Conservation (phyloP, 2,797 vertebrate genomes). For the Liparis tanakae region DNA sequence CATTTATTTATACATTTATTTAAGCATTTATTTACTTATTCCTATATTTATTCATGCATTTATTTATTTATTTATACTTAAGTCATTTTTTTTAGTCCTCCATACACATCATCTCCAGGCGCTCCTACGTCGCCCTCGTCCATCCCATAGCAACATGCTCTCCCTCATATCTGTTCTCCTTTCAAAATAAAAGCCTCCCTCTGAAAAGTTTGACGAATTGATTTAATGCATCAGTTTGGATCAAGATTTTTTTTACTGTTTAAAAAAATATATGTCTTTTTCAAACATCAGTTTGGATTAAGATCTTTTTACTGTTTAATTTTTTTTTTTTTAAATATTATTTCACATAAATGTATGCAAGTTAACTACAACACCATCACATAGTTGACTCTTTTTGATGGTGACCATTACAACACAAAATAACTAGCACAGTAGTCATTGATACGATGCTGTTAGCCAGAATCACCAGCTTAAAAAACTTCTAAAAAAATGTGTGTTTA, state of each 20-base stretch:
- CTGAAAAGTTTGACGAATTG: not conserved
- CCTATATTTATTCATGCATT: too few relatives aligned
- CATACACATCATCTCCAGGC: not conserved
- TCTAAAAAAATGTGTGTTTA: not conserved
- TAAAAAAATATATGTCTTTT: too few relatives aligned
- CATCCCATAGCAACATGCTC: not conserved
- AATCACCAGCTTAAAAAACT: not conserved
- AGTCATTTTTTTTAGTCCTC: too few relatives aligned
- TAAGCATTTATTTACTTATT: too few relatives aligned
- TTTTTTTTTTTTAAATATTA: not conserved
- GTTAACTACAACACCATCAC: not conserved
- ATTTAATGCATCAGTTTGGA: conserved; percentile 1
- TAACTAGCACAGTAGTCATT: too few relatives aligned
- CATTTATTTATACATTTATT: too few relatives aligned
- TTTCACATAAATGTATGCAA: not conserved
- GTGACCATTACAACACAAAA: not conserved
- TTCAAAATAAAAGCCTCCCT: conserved; percentile 21
- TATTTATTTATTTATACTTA: too few relatives aligned
- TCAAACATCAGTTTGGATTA: too few relatives aligned
- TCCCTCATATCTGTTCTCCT: not conserved
- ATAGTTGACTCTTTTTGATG: not conserved
- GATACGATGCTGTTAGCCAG: not conserved
- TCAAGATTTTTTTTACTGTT: too few relatives aligned
- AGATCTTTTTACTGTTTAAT: too few relatives aligned
- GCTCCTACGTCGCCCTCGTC: not conserved